These are phyloP conservation scores for Falcunculus frontatus DNA, from an alignment of 2,113 vertebrate species.

Conservation along the genomic window DNA sequence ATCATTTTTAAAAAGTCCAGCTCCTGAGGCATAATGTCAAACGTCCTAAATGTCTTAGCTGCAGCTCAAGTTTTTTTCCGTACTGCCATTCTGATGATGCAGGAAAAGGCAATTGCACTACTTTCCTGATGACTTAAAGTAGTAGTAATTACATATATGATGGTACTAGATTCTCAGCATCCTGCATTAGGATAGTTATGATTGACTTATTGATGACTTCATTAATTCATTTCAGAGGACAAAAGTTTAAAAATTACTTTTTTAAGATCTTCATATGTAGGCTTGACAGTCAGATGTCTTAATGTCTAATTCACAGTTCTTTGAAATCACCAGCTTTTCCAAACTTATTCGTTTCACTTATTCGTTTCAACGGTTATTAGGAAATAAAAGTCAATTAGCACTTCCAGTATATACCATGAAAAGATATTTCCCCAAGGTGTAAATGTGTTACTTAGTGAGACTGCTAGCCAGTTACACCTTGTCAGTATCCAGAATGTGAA, in stretches of 20 bases:
- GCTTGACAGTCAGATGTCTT: neutral
- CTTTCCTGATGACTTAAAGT: neutral
- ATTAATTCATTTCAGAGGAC: conserved; percentile 20
- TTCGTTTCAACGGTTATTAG: conserved; percentile 64
- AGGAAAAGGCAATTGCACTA: neutral
- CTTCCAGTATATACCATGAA: conserved; percentile 32
- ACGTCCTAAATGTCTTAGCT: neutral
- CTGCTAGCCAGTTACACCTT: conserved; percentile 39
- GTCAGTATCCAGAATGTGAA: conserved; percentile 42
- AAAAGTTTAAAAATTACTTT: conserved; percentile 39
- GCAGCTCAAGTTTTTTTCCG: neutral
- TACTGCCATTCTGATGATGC: neutral
- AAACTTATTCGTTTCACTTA: conserved; percentile 50
- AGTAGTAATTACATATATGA: neutral
- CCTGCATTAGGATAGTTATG: neutral
- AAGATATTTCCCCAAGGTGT: conserved; percentile 66
- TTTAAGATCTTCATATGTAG: conserved; percentile 21
- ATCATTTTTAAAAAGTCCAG: accelerated
- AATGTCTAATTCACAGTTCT: conserved; percentile 49
- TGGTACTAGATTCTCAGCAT: neutral
- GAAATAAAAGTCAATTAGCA: conserved; percentile 71
- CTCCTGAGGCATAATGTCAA: neutral
- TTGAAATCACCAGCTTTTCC: conserved; percentile 51
- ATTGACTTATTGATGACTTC: conserved; percentile 8
- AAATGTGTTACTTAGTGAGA: conserved; percentile 47